Percentiles rank a stretch among this genome's conserved stretches.
Evolutionary conservation across 2,888 invertebrate species (phyloP).

Genomic region (Patella depressa): DNA sequence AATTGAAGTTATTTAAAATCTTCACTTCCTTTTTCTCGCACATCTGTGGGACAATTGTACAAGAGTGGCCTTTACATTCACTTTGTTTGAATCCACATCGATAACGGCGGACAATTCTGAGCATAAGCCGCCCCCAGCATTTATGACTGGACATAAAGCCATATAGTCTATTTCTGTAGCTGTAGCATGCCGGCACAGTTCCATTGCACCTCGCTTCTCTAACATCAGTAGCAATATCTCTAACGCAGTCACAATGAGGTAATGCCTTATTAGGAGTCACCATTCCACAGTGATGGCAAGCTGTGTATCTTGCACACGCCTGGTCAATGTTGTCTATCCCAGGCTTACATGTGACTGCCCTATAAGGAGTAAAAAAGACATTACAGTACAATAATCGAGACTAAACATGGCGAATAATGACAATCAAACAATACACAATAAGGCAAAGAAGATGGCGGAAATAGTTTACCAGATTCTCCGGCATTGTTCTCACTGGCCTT

Average conservation of each 20-base stretch:
- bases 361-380: neutral
- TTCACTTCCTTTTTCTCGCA: neutral
- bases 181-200: neutral
- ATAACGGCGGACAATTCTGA: neutral
- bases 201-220: slow-evolving; percentile 1
- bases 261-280: slow-evolving; percentile 12
- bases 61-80: neutral
- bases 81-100: slow-evolving; percentile 17
- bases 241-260: slow-evolving; percentile 19
- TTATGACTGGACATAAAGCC: slow-evolving; percentile 15
- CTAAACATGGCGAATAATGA: too few species aligned
- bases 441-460: too few species aligned
- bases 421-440: too few species aligned
- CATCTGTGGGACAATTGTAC: neutral
- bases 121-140: slow-evolving; percentile 15
- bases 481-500: too few species aligned
- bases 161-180: slow-evolving; percentile 4
- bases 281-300: slow-evolving; percentile 4
- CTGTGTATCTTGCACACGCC: slow-evolving; percentile 8
- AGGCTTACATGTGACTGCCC: slow-evolving; percentile 2
- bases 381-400: too few species aligned
- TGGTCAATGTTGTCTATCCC: slow-evolving; percentile 15
- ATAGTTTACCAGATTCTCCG: too few species aligned
- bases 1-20: slow-evolving; percentile 17
- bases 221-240: slow-evolving; percentile 5